Evolutionary conservation across 2,888 invertebrate species (phyloP), one percentile per base, ranked within the genome.

Genomic region (Thereva nobilitata): DNA sequence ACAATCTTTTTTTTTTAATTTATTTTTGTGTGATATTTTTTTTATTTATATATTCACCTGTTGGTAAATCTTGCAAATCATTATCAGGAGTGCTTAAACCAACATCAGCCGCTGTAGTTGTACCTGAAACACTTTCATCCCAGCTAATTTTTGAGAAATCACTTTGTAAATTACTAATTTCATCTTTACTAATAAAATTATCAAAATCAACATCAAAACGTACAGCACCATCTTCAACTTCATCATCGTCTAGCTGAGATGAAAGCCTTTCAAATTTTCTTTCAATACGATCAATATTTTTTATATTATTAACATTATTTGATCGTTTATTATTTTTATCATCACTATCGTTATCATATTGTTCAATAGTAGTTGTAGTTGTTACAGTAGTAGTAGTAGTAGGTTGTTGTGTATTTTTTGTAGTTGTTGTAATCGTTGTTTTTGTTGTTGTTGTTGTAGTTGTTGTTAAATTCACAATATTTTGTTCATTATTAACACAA

Each of bases 71-170:
- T 77, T 80, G 79, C 64, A 80, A 76, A 73, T 81, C 77, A 75
- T 76, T 77, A 70, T 81, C 80, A 71, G 81, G 80, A 50, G 81
- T 81, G 73, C 72, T 78, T 70, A 76, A 77, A 67, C 76, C 80
- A 73, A 78, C 73, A 71, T 80, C 81, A 72, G 76, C 79, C 72
- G 77, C 73, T 49, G 70, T 70, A 53, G 79, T 79, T 34, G 78
- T 78, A 49, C 77, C 77, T 41, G 80, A 80, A 50, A 78, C 73
- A 72, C 79, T 81, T 72, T 80, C 80, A 64, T 80, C 80, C 79
- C 81, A 80, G 77, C 80, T 81, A 67, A 81, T 77, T 75, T 81
- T 81, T 10, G 81, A 80, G 71, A 78, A 81, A 50, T 81, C 80
- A 66, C 75, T 78, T 74, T 81, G 81, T 56, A 81, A 73, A 69